A percentile compares a stretch with the other conserved stretches of the same genome.
phyloP scores from a whole-genome alignment of 2,113 vertebrate genomes.

The Rafetus swinhoei region DNA sequence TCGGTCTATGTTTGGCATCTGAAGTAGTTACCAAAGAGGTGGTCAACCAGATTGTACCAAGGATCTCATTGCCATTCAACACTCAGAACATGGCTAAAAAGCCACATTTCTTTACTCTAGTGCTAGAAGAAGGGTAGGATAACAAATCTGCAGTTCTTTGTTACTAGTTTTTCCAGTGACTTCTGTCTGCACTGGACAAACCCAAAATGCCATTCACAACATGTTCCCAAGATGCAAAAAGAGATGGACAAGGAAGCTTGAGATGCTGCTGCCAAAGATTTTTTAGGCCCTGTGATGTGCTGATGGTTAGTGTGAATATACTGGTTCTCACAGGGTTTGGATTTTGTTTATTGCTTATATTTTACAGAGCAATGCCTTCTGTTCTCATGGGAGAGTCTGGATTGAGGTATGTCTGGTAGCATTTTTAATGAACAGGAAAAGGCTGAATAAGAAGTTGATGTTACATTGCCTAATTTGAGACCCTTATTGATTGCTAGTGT shows the following conservation, averaged over 20 bases:
- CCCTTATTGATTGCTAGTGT: not conserved
- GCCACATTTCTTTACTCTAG: constrained; percentile 3
- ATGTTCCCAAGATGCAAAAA: not conserved
- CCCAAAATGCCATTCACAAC: constrained; percentile 12
- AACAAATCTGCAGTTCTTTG: constrained; percentile 39
- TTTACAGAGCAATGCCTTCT: not conserved
- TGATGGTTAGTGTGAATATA: not conserved
- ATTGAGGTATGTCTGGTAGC: not conserved
- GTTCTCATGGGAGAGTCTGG: not conserved
- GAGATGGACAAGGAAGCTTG: constrained; percentile 28
- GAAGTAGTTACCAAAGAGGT: constrained; percentile 17
- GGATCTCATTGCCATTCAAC: constrained; percentile 32
- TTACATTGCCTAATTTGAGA: not conserved
- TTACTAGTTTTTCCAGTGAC: constrained; percentile 6
- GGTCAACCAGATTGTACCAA: constrained; percentile 27
- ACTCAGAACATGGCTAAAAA: constrained; percentile 33
- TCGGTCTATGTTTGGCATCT: constrained; percentile 27
- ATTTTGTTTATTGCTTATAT: not conserved
- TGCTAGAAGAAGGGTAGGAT: constrained; percentile 22
- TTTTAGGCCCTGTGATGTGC: not conserved
- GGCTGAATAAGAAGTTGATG: not conserved
- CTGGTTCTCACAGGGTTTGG: not conserved
- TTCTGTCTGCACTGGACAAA: constrained; percentile 35
- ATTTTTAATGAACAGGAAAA: not conserved
- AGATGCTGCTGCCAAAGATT: not conserved